phyloP scores from a whole-genome alignment of 1,140 invertebrate genomes.

The Calliphora vicina region DNA sequence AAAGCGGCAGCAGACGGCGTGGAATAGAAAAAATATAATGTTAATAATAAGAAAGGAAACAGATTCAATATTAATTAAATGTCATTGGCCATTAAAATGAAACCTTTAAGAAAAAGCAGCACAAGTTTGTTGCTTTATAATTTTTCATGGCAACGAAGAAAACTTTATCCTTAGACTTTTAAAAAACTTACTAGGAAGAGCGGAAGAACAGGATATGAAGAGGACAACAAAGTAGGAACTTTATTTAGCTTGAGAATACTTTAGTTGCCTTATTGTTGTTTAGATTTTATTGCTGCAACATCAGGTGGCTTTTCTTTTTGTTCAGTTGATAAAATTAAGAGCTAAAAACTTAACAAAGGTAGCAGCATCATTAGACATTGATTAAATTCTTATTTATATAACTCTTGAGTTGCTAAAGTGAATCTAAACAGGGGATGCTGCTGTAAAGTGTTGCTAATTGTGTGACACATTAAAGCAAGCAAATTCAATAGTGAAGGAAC shows the following conservation, averaged over 20 bases:
- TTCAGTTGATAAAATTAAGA: neutral
- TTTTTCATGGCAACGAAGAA: neutral
- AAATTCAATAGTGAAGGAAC: neutral
- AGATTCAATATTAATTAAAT: slow-evolving; percentile 33
- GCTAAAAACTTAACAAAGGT: neutral
- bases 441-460: too few relatives aligned
- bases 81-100: slow-evolving; percentile 27
- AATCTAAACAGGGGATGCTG: too few relatives aligned
- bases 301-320: neutral
- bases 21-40: too few relatives aligned
- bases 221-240: neutral
- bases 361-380: neutral
- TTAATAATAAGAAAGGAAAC: neutral
- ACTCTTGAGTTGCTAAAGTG: too few relatives aligned
- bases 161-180: slow-evolving; percentile 22
- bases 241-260: neutral
- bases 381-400: neutral
- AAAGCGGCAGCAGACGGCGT: neutral
- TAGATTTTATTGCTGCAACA: neutral
- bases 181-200: neutral
- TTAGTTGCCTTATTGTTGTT: too few relatives aligned
- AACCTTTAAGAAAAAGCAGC: neutral
- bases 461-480: too few relatives aligned
- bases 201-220: too few relatives aligned
- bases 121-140: neutral